These are phyloP conservation scores for Eunapius fragilis DNA, from an alignment of 37 sponge, comb jelly and placozoan genomes.

Conservation along the genomic window DNA sequence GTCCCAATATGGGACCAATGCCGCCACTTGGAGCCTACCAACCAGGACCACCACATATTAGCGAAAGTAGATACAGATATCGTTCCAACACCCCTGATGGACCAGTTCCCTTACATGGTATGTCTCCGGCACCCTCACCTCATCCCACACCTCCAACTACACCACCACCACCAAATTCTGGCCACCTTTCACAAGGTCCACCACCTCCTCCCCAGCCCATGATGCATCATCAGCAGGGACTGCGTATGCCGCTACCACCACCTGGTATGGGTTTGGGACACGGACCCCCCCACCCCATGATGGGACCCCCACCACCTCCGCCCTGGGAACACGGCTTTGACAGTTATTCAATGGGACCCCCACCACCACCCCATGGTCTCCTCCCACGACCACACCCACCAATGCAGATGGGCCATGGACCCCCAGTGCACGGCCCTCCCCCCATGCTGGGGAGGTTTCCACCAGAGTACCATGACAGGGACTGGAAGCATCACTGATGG, in stretches of 20 bases:
- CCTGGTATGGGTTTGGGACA: neutral
- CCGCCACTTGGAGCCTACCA: neutral
- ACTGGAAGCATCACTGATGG: neutral
- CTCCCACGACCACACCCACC: neutral
- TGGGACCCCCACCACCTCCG: neutral
- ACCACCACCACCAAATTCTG: constrained; percentile 29
- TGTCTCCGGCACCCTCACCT: constrained; percentile 64
- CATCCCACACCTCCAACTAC: constrained; percentile 66
- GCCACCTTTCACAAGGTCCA: neutral
- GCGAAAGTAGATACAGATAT: neutral
- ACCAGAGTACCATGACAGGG: neutral
- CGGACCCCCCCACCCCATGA: neutral
- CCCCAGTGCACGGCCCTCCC: neutral
- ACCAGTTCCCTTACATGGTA: constrained; percentile 25
- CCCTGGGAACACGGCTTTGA: neutral
- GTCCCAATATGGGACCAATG: neutral
- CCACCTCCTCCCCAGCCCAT: neutral
- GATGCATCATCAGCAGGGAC: neutral
- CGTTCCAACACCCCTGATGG: neutral
- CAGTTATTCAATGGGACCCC: neutral
- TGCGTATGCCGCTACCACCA: neutral
- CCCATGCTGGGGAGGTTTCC: neutral
- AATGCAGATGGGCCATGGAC: neutral
- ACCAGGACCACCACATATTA: neutral
- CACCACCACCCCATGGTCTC: neutral